Evolutionary conservation across 2,113 vertebrate species (phyloP), one percentile per base, ranked within the genome.

Genomic region (Oreochromis spilurus): DNA sequence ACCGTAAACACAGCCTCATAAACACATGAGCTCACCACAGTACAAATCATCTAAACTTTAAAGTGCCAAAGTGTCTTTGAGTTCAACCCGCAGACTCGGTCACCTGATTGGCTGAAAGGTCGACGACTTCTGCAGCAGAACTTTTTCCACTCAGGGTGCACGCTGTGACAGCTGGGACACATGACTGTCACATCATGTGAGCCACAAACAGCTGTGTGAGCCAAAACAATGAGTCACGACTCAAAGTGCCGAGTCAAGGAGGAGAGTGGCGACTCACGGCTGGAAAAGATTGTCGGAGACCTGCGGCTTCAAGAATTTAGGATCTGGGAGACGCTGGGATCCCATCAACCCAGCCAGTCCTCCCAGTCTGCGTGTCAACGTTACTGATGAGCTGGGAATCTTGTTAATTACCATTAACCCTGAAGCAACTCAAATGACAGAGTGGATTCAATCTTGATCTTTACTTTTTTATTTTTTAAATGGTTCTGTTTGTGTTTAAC

Each of bases 71-170:
- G 43, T 31, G 70, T 24, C n/a, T 70, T 21, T 0, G 0, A 70
- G 24, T 31, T 75, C 16, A 48, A 48, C 70, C 70, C 43, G 17
- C 70, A 75, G 40, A 31, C 43, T 29, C 5, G 1, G 26, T 50
- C 70, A 31, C 24, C 43, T 77, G 45, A 77, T 50, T 29, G 7
- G 70, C 26, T 77, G 45, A 77, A 31, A 77, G 70, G 43, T 77
- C 9, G 17, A 77, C 9, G 4, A 19, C 43, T 24, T 3, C 70
- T 50, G 6, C 26, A 31, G 1, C 9, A 17, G 10, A 77, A 52
- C 6, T 4, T 52, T 50, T 75, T 31, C 70, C 70, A 29, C 0
- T 8, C 16, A 19, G 3, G 4, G 40, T 4, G 3, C 70, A 52
- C 10, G 4, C 26, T 34, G 29, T 52, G 45, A 52, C 45, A 77